Evolutionary conservation across 2,113 vertebrate species (phyloP), one percentile per base, ranked within the genome.

Genomic region (Tyto alba): DNA sequence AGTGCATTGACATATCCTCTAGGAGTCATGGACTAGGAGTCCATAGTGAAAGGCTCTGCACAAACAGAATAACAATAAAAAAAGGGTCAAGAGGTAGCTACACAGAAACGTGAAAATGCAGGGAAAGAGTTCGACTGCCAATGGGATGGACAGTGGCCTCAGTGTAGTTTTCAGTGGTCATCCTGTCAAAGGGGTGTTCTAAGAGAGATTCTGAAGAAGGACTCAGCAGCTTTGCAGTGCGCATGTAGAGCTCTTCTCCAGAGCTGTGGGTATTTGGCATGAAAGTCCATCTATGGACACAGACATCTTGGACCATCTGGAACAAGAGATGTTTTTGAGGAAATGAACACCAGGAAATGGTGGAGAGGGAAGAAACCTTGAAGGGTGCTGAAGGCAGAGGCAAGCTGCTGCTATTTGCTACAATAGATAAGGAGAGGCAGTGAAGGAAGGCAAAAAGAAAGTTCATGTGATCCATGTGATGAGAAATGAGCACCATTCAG

Each of bases 31-130:
- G 92, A 82, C 53, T 62, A 81, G 62, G 14, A 95, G n/a, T 18
- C 38, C 82, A 90, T 71, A 71, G 85, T 2, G 16, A 86, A 93
- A 77, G 29, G 57, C 81, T 93, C 67, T 80, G 88, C 67, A 80
- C 87, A 93, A 78, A 67, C 40, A 93, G 74, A 94, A 92, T 86
- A 95, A 88, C 80, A 96, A 96, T 56, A 79, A 91, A 81, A 69
- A 41, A 81, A 90, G 38, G 57, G 57, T 53, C 36, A 85, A 95
- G 81, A 79, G 16, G 60, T 1, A 79, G 48, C 77, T 79, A 60
- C 53, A 93, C 40, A 94, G 74, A 64, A 85, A 85, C 26, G 57
- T 91, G 53, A 19, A 79, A 91, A 60, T 9, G 7, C 62, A 57
- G 52, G 34, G 40, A 74, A 84, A 81, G 68, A 89, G 57, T 43